Evolutionary conservation across 1,140 invertebrate species (phyloP), one percentile per base, ranked within the genome.

Genomic region (Apocrypta bakeri): DNA sequence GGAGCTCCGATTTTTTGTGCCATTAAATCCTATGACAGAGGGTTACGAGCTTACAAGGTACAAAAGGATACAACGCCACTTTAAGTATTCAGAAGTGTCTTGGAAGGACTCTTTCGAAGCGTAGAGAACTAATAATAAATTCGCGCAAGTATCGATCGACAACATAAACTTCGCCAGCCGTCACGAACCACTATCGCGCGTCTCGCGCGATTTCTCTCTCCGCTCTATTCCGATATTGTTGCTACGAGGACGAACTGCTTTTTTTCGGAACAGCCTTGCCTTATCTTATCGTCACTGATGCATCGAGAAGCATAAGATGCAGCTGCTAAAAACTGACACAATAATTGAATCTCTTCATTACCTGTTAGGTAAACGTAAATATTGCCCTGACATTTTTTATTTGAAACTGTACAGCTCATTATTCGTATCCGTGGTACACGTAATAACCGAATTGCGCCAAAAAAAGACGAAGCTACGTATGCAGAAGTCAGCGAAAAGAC

Each of bases 241-340:
- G 90, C 89, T 88, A 91, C 89, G 89, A 90, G 90, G 90, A 88
- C 88, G 84, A 85, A 6, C 76, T 86, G 86, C 86, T 88, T 90
- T 89, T 87, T 87, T 87, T 72, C 37, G 8, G 11, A 1, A 37
- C 31, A 40, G 31, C 29, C 14, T 64, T 81, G 56, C 80, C 85
- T 88, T 91, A 91, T 91, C 90, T 91, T 91, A 91, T 91, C 89
- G 72, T 14, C 7, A 6, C 37, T 40, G 42, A 31, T 72, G 40
- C 42, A 61, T 3, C 24, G 31, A 11, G n/a, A 17, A 56, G 48
- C 48, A 25, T 25, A 42, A 83, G 63, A 82, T 75, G 68, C 71
- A 48, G 25, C 25, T 79, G 63, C 31, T n/a, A 42, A 48, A 79
- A 71, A 79, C 21, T 48, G 29, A 72, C 42, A 61, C 48, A 66